Evolutionary conservation across 2,888 invertebrate genomes (phyloP), one percentile per base, ranked within the genome.

Genomic region (Limenitis camilla): DNA sequence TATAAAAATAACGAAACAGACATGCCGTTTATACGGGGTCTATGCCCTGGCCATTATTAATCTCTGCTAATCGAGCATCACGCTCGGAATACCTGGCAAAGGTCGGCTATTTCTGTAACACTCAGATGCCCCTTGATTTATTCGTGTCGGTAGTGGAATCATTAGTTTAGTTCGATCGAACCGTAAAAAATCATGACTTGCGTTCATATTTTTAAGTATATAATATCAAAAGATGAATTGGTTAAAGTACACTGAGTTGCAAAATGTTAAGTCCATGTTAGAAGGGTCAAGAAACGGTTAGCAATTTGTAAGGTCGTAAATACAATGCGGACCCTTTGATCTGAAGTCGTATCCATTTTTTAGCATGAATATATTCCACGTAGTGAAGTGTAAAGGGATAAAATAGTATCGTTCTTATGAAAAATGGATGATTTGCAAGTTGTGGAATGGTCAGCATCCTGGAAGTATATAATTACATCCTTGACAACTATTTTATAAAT

Each of bases 121-220:
- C 56, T 59, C 53, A 47, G 53, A 56, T 56, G 56, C 53, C 49
- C 43, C 53, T 56, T 56, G 52, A 59, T 59, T 59, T 59, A 56
- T 59, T 46, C 42, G 42, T 52, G 44, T 47, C 52, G 30, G 47
- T 54, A 51, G 51, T 48, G 38, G 56, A 56, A 53, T 59, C 56
- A 58, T 58, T 58, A 53, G 49, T 52, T 59, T 55, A 42, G 48
- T 52, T 59, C 53, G 53, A 53, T 49, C 41, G 19, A 5, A 43
- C 9, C 49, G 32, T 27, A 29, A 28, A 28, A 35, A 44, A n/a
- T 8, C 35, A 36, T 36, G 36, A 11, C 11, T 35, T 10, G n/a
- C 1, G 19, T 19, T 2, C 1, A 19, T 19, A 19, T 19, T 19
- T 2, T 19, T 19, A 19, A 19, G 19, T 19, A 19, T 19, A 19